phyloP scores from a whole-genome alignment of 2,113 vertebrate genomes.

The Nicator chloris region DNA sequence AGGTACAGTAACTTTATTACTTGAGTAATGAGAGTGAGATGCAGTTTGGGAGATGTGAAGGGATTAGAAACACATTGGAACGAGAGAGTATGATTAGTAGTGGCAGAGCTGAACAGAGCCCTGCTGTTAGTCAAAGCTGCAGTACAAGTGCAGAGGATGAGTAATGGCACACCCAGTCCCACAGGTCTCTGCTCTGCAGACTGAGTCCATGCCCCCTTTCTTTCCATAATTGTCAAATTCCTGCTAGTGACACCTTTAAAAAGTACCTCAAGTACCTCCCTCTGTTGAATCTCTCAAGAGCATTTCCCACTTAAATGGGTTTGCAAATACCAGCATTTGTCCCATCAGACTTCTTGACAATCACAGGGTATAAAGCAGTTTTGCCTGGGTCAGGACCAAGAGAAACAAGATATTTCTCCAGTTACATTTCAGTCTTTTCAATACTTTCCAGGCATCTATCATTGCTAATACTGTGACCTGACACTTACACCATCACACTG shows the following conservation, averaged over 20 bases:
- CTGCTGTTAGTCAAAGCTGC: constrained; percentile 1
- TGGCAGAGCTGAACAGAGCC: not conserved
- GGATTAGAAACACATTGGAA: constrained; percentile 26
- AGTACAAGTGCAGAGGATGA: not conserved
- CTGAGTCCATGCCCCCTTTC: not conserved
- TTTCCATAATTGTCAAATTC: not conserved
- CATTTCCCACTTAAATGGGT: not conserved
- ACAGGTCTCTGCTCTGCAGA: not conserved
- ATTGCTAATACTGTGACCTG: not conserved
- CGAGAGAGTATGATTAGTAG: not conserved
- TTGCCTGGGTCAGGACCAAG: not conserved
- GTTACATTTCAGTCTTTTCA: not conserved
- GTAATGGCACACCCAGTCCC: constrained; percentile 49
- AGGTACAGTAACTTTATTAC: not conserved
- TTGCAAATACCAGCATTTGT: not conserved
- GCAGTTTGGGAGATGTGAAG: not conserved
- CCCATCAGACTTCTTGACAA: not conserved
- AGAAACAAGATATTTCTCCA: constrained; percentile 1
- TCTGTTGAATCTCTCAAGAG: not conserved
- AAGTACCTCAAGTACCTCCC: not conserved
- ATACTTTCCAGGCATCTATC: not conserved
- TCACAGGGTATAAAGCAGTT: not conserved
- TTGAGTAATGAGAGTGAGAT: not conserved
- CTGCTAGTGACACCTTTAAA: not conserved
- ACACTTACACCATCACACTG: not conserved